phyloP scores from a whole-genome alignment of 2,797 vertebrate genomes.

The Pangasius krempfi region DNA sequence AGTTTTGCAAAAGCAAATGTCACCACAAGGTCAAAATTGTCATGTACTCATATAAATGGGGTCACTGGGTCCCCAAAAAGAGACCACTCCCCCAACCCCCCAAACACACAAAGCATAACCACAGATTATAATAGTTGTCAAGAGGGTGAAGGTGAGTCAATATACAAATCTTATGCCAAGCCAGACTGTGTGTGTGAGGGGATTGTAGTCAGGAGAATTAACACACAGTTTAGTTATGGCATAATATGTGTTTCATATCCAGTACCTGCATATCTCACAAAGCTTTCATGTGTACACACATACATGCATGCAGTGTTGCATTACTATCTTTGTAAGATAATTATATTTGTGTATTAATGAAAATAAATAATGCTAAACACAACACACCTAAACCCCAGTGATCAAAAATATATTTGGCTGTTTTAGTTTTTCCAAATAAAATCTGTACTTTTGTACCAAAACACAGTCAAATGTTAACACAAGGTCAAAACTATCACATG shows the following conservation, averaged over 20 bases:
- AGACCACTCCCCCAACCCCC: not conserved
- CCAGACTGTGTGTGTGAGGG: slow-evolving; percentile 13
- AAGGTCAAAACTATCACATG: slow-evolving; percentile 12
- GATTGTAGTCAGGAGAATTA: not conserved
- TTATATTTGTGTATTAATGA: not conserved
- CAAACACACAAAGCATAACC: not conserved
- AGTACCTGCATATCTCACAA: not conserved
- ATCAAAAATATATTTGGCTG: not conserved
- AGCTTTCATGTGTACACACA: not conserved
- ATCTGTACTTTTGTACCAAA: not conserved
- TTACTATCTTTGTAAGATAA: not conserved
- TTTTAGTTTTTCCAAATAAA: not conserved
- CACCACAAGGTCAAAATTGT: slow-evolving; percentile 3
- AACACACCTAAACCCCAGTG: not conserved
- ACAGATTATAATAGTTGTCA: slow-evolving; percentile 17
- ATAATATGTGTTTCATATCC: not conserved
- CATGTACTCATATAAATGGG: slow-evolving; percentile 9
- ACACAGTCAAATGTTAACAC: not conserved
- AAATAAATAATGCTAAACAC: not conserved
- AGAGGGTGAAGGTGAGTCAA: slow-evolving; percentile 22
- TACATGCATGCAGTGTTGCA: not conserved
- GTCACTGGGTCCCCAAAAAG: not conserved
- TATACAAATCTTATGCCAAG: slow-evolving; percentile 35
- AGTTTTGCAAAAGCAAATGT: not conserved
- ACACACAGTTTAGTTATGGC: not conserved